Percentiles rank a stretch among this genome's conserved stretches.
These are phyloP conservation scores for Galeruca laticollis DNA, from an alignment of 2,888 invertebrate genomes.

Conservation along the genomic window DNA sequence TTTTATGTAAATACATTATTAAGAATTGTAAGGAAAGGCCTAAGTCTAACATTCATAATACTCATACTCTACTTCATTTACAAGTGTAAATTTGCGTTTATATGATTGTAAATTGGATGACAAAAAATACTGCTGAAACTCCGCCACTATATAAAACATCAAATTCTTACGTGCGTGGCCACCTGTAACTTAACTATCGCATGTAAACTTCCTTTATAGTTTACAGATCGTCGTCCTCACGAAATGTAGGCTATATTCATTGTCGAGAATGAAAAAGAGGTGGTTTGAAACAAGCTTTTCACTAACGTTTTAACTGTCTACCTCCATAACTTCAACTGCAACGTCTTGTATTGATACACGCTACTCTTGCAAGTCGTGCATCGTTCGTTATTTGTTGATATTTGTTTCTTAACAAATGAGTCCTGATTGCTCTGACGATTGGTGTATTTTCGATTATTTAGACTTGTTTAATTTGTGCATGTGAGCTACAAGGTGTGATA, in stretches of 20 bases:
- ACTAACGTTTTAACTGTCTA: not conserved
- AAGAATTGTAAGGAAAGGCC: no score
- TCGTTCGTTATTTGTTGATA: not conserved
- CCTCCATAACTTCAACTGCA: slow-evolving; percentile 2
- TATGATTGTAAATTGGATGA: no score
- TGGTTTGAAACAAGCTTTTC: slow-evolving; percentile 1
- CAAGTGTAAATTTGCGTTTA: no score
- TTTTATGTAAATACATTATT: no score
- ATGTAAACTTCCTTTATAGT: slow-evolving; percentile 1
- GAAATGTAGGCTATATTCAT: slow-evolving; percentile 27
- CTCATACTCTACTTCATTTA: no score
- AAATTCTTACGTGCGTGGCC: not conserved
- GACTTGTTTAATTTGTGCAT: slow-evolving; percentile 13
- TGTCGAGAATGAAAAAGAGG: slow-evolving; percentile 20
- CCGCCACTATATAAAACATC: not conserved
- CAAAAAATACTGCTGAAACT: not conserved
- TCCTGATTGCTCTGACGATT: slow-evolving; percentile 14
- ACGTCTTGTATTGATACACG: not conserved
- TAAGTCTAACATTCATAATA: no score
- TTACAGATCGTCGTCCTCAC: slow-evolving; percentile 13
- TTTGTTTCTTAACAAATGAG: slow-evolving; percentile 17
- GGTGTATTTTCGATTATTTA: slow-evolving; percentile 14
- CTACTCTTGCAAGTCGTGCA: not conserved
- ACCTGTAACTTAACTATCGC: not conserved
- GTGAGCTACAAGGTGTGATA: slow-evolving; percentile 14